These are phyloP conservation scores for Glyptemys insculpta DNA, from an alignment of 2,797 vertebrate species.

Conservation along the genomic window DNA sequence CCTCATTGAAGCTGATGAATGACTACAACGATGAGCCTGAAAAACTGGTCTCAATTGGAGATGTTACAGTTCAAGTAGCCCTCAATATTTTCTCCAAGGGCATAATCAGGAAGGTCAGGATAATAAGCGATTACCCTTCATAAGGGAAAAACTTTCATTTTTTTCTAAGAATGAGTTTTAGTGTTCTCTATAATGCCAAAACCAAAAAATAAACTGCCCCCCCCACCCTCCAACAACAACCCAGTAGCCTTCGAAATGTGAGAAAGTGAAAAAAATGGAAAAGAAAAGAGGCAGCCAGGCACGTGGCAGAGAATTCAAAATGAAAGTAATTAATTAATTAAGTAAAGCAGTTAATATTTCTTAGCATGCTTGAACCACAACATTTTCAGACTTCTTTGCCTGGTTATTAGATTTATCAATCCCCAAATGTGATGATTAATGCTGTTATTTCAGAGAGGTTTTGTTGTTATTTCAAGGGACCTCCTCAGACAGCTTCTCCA, in stretches of 20 bases:
- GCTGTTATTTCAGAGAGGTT: not conserved
- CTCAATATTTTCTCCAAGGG: not conserved
- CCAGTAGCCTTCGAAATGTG: not conserved
- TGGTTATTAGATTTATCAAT: not conserved
- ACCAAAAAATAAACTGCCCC: not conserved
- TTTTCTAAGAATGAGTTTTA: not conserved
- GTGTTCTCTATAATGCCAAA: slow-evolving; percentile 2
- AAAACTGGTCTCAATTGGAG: not conserved
- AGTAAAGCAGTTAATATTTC: not conserved
- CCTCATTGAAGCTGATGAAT: not conserved
- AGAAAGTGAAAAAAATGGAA: not conserved
- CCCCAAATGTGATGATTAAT: not conserved
- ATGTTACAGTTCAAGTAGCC: not conserved
- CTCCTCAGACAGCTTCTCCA: not conserved
- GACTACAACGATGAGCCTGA: not conserved
- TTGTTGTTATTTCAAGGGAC: not conserved
- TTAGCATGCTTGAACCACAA: not conserved
- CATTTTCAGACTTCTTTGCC: not conserved
- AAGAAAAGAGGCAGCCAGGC: not conserved
- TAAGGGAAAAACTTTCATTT: not conserved
- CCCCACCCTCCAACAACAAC: not conserved
- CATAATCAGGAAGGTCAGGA: not conserved
- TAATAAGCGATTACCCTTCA: not conserved
- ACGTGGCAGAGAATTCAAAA: not conserved
- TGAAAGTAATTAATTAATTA: not conserved